Conservation (phyloP, 2,888 invertebrate genomes). For the Physocephala rufipes region DNA sequence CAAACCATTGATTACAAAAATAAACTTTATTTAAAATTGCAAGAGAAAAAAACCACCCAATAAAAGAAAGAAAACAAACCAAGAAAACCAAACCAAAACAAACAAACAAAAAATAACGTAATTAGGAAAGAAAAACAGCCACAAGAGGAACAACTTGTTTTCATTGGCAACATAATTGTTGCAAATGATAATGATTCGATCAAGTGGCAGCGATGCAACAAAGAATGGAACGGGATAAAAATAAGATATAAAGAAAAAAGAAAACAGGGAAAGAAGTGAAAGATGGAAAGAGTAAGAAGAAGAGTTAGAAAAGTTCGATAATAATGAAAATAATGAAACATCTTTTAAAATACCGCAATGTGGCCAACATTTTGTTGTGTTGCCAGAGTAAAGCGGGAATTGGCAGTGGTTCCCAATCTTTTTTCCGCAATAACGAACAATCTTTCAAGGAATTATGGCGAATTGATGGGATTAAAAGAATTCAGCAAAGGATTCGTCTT, state of each 20-base stretch:
- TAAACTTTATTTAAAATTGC: slow-evolving; percentile 16
- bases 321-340: slow-evolving; percentile 21
- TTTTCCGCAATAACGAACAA: no score
- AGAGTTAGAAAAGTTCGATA: not conserved
- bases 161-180: slow-evolving; percentile 16
- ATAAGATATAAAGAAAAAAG: not conserved
- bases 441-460: no score
- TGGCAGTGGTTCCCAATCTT: no score
- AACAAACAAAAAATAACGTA: not conserved
- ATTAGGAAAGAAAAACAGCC: not conserved
- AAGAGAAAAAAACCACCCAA: not conserved
- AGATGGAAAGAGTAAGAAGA: not conserved
- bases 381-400: no score
- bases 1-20: slow-evolving; percentile 7
- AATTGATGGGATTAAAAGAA: no score
- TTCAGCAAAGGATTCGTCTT: no score
- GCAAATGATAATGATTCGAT: slow-evolving; percentile 25
- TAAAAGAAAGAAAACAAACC: not conserved
- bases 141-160: slow-evolving; percentile 2
- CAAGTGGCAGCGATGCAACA: not conserved
- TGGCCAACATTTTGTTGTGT: slow-evolving; percentile 5
- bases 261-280: not conserved
- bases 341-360: slow-evolving; percentile 35
- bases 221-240: not conserved
- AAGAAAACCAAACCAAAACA: no score